Conservation (phyloP, 2,797 vertebrate species). For the Varecia variegata region DNA sequence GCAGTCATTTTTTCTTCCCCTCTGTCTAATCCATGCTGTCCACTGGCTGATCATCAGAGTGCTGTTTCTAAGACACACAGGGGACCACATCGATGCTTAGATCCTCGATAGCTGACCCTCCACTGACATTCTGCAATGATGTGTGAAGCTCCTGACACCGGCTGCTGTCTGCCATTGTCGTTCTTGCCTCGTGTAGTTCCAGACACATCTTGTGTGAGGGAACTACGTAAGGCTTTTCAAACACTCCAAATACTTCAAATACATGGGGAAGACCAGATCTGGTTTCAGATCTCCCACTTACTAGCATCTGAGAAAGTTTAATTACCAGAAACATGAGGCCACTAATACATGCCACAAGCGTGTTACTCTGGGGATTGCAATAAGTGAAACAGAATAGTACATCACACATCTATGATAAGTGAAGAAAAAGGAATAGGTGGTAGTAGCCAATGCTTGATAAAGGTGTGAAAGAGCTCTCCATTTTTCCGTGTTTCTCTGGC, state of each 20-base stretch:
- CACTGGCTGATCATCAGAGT: not conserved
- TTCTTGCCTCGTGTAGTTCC: not conserved
- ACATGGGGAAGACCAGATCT: not conserved
- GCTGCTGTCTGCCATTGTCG: not conserved
- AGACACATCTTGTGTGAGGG: not conserved
- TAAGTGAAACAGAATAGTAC: not conserved
- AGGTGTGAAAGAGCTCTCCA: not conserved
- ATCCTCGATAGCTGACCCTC: not conserved
- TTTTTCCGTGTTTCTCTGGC: not conserved
- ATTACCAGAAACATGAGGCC: not conserved
- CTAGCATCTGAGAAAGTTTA: not conserved
- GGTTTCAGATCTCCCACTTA: not conserved
- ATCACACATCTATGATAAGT: not conserved
- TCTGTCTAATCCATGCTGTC: not conserved
- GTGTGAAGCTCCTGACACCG: not conserved
- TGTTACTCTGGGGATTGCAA: not conserved
- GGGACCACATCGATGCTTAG: not conserved
- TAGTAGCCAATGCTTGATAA: not conserved
- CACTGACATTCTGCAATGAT: not conserved
- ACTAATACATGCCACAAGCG: too few relatives aligned
- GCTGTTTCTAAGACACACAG: not conserved
- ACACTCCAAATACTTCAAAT: not conserved
- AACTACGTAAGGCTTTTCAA: not conserved
- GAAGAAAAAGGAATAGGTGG: not conserved
- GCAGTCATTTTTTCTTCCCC: not conserved